A percentile compares a stretch with the other conserved stretches of the same genome.
These are phyloP conservation scores for Corythoichthys intestinalis DNA, from an alignment of 2,113 vertebrate species.

Conservation along the genomic window DNA sequence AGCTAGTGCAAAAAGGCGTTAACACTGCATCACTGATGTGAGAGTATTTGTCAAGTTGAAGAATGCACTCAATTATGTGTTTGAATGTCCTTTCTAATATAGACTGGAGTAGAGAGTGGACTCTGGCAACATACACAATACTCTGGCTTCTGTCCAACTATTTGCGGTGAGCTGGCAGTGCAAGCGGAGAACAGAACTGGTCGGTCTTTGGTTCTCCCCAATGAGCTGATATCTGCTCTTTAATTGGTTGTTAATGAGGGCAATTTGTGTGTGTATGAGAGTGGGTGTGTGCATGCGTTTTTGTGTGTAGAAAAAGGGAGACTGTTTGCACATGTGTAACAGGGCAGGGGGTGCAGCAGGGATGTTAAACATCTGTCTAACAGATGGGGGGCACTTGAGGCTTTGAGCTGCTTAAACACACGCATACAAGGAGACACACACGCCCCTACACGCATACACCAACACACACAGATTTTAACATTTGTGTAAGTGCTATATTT, in stretches of 20 bases:
- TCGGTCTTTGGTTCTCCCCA: constrained; percentile 60
- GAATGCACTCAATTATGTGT: not conserved
- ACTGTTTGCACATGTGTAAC: constrained; percentile 20
- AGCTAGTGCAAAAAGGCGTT: not conserved
- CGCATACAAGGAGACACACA: not conserved
- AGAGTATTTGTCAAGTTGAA: not conserved
- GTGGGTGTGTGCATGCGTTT: constrained; percentile 10
- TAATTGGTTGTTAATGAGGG: constrained; percentile 72
- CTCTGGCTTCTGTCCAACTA: constrained; percentile 57
- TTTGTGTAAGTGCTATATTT: constrained; percentile 4
- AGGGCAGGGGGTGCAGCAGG: constrained; percentile 16
- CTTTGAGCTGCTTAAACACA: constrained; percentile 23
- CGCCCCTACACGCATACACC: too few species aligned
- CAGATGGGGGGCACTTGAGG: constrained; percentile 50
- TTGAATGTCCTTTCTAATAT: constrained; percentile 3
- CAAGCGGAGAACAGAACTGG: constrained; percentile 41
- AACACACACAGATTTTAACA: too few species aligned
- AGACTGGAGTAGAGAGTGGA: not conserved
- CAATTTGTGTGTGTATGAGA: constrained; percentile 7
- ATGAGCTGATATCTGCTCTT: constrained; percentile 62
- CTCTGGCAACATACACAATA: constrained; percentile 1
- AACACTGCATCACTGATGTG: not conserved
- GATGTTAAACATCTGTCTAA: constrained; percentile 54
- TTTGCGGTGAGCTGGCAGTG: constrained; percentile 61
- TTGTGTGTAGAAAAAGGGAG: constrained; percentile 8